Base-by-base conservation (phyloP, 1,140 invertebrate species). In the Agrilus planipennis region DNA sequence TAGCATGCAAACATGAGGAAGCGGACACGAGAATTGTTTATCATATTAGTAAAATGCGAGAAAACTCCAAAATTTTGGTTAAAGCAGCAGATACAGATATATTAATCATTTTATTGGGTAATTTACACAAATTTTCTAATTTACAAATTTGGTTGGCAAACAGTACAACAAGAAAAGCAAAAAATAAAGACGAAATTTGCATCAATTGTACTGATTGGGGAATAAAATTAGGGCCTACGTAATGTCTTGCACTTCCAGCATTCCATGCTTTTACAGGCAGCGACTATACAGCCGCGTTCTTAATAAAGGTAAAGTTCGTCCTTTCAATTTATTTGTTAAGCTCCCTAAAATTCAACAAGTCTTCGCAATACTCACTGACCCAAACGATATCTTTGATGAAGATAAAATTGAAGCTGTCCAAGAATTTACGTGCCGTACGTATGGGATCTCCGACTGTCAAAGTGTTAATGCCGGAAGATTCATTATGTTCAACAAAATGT, bases 261-360 rank as follows among this genome's bases (percentile, higher is more conserved):
- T 60, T 53, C 32, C 58, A 61, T 50, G 57, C 55, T n/a, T 62
- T 47, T 43, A 60, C 58, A 25, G 55, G 58, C 23, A 59, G 48
- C 36, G 55, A 61, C 51, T 60, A 60, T 31, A 57, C 55, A 10
- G 55, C 53, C 19, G 50, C 49, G 27, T 63, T 61, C 47, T 52
- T 23, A 54, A 54, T 16, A 61, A 60, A 57, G 55, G 57, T 19
- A 61, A 58, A 48, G 42, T 61, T 16, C 42, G 42, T 43, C 53
- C 54, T 40, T 61, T 55, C 31, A 27, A 57, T 37, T 25, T 46
- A 29, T 50, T 55, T 44, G 47, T 42, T 7, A 60, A 55, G 50
- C 50, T 55, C 43, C 37, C 47, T 47, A 41, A 42, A 40, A 52
- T 48, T 45, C 51, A 54, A 48, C 49, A 25, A 49, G 39, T 50